Evolutionary conservation across 2,888 invertebrate genomes (phyloP), one percentile per base, ranked within the genome.

Genomic region (Halocaridina rubra): DNA sequence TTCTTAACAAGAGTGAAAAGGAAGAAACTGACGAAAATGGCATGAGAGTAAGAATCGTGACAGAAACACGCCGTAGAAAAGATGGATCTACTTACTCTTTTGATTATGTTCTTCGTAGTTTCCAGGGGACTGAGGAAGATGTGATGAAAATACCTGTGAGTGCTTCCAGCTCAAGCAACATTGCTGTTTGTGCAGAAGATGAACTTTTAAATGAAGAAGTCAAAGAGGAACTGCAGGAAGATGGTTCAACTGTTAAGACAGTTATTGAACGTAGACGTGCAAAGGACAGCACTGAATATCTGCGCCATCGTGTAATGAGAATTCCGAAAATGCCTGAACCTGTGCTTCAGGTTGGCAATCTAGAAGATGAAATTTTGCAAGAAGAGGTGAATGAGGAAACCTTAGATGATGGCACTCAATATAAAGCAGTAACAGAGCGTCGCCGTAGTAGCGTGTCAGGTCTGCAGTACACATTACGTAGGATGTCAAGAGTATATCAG

Each of bases 311-410:
- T 13, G 78, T 88, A 24, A 84, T 88, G 88, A 84, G 84, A 30
- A 84, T 88, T n/a, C 88, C 88, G 10, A 87, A 87, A 61, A 85
- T 88, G 61, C 84, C 87, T 5, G 88, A 87, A 24, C 86, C 88
- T 5, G 86, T 86, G 59, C 75, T 87, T 22, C 77, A 79, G 29
- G 85, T 88, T 30, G 88, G 80, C n/a, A 80, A 72, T 16, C 59
- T 82, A 10, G 75, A 81, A 22, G 84, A 87, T 53, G 88, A 88
- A 64, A 81, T 88, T 5, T 71, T 88, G 33, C 74, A 86, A 67
- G 85, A 87, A 61, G 86, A 88, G 22, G 87, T 85, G 10, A 80
- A 87, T 29, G 88, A 88, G 39, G 72, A 80, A 30, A 80, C 80
- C 0, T 80, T 82, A 24, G 61, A 72, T 75, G 85, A 88, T 74